Evolutionary conservation across 2,888 invertebrate species (phyloP), one percentile per base, ranked within the genome.

Genomic region (Pemphredon lugubris): DNA sequence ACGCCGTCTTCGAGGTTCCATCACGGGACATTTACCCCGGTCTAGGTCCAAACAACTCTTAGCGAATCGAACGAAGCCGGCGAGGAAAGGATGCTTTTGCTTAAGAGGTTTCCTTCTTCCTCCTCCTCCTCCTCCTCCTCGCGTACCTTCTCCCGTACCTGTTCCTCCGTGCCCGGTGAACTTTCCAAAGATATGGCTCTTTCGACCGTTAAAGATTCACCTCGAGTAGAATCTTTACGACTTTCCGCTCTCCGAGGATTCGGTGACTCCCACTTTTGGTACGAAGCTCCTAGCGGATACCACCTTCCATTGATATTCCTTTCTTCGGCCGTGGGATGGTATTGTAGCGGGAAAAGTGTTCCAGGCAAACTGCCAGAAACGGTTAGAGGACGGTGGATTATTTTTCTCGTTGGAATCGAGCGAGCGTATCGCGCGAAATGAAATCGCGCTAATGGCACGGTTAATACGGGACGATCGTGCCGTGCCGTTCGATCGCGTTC

Each of bases 11-110:
- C 47, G 4, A 60, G 40, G 21, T 50, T 55, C 59, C 66, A 55
- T 60, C 70, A 37, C 60, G 42, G 55, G 54, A 66, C 66, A 71
- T 67, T 72, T 63, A 54, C 32, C 53, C 1, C 16, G 48, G 0
- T 34, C 18, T n/a, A 20, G 20, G 48, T 40, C 26, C 45, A 20
- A 66, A 59, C 60, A 55, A 39, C 50, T 59, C 69, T 40, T n/a
- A n/a, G n/a, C 42, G 53, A 40, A 23, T 34, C 48, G 37, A 37
- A 45, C 57, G 21, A 40, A 57, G 2, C 4, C 23, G 37, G 1
- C 32, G 21, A 18, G 13, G 34, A 48, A 13, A 30, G 18, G 13
- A 39, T 11, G 11, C 42, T 32, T 44, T 23, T 18, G 13, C 7
- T 21, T 18, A 13, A 30, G 11, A 26, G 14, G 14, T 20, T 9